These are phyloP conservation scores for Caerostris darwini DNA, from an alignment of 1,140 invertebrate species.

Conservation along the genomic window DNA sequence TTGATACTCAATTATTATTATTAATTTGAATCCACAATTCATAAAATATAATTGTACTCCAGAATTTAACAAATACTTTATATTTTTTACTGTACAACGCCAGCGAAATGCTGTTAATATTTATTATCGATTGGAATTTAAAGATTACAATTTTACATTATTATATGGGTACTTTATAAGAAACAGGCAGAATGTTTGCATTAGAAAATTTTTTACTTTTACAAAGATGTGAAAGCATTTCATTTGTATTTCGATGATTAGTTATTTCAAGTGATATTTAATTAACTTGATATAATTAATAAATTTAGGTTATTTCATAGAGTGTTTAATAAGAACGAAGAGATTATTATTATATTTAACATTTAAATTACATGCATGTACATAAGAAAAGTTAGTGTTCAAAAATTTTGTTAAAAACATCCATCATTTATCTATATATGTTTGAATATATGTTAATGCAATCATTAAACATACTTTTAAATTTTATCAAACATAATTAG, in stretches of 20 bases:
- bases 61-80: constrained; percentile 1
- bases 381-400: too few species aligned
- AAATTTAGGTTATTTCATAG: too few species aligned
- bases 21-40: not conserved
- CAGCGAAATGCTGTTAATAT: not conserved
- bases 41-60: constrained; percentile 60
- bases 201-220: not conserved
- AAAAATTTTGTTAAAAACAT: too few species aligned
- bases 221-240: not conserved
- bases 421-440: not conserved
- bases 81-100: not conserved
- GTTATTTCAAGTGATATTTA: too few species aligned
- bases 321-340: too few species aligned
- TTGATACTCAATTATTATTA: constrained; percentile 17
- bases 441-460: not conserved
- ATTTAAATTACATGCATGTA: too few species aligned
- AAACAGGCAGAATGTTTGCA: not conserved
- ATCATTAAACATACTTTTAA: not conserved
- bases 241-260: too few species aligned
- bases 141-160: too few species aligned
- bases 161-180: too few species aligned
- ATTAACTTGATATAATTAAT: too few species aligned
- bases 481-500: not conserved
- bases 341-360: too few species aligned
- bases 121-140: not conserved